Conservation (phyloP, 2,113 vertebrate genomes). For the Diadophis punctatus region DNA sequence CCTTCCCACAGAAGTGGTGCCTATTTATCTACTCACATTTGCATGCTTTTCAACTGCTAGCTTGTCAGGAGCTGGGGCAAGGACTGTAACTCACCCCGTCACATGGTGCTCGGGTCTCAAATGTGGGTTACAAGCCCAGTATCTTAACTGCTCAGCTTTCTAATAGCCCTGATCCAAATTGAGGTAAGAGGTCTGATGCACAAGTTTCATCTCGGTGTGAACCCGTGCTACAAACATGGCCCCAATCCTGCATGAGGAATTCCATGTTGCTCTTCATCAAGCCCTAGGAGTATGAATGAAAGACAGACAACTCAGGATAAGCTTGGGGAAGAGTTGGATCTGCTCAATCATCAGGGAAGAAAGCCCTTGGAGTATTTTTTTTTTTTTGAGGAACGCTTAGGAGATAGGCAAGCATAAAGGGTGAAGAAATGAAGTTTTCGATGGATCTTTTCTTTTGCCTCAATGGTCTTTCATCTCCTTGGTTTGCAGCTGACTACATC, state of each 20-base stretch:
- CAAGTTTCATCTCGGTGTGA: neutral
- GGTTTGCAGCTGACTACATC: slow-evolving; percentile 73
- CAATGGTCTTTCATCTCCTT: neutral
- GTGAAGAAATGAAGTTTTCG: neutral
- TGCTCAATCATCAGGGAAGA: neutral
- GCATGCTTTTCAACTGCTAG: neutral
- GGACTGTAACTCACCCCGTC: neutral
- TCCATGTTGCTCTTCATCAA: neutral
- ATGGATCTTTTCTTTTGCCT: neutral
- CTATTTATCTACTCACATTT: neutral
- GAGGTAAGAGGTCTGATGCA: neutral
- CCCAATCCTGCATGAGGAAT: neutral
- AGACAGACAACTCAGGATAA: neutral
- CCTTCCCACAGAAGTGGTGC: neutral
- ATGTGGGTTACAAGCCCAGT: neutral
- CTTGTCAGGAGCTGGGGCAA: neutral
- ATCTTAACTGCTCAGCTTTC: neutral
- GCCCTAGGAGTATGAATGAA: neutral
- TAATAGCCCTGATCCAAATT: neutral
- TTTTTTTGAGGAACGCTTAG: neutral
- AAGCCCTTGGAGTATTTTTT: too few relatives aligned
- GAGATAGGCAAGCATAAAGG: neutral
- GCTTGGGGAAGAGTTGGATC: neutral
- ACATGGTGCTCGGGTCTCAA: neutral
- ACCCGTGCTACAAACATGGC: neutral